A percentile compares a stretch with the other conserved stretches of the same genome.
phyloP scores from a whole-genome alignment of 2,113 vertebrate species.

The Cranoglanis bouderius region DNA sequence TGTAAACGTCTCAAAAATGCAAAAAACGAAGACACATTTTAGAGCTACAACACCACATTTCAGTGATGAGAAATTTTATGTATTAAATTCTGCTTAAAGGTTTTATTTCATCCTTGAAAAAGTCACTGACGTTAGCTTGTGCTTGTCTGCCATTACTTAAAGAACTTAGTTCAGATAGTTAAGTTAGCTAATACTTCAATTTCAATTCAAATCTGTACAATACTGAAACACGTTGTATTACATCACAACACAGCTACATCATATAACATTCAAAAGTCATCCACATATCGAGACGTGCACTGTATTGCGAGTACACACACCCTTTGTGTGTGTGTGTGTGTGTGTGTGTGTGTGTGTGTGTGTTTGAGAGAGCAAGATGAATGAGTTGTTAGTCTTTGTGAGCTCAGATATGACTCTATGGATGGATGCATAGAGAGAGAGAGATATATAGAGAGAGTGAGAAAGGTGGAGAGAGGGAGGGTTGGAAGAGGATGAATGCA shows the following conservation, averaged over 20 bases:
- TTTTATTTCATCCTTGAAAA: not conserved
- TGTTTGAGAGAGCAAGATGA: conserved; percentile 14
- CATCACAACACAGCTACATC: not conserved
- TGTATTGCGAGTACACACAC: not conserved
- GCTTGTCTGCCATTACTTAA: not conserved
- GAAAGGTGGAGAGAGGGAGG: conserved; percentile 34
- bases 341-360: conserved; percentile 37
- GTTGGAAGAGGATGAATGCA: conserved; percentile 58
- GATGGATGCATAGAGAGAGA: conserved; percentile 12
- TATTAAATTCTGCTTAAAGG: not conserved
- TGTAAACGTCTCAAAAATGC: not conserved
- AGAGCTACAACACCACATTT: not conserved
- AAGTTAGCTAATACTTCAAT: not conserved
- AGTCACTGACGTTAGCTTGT: not conserved
- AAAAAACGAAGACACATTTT: not conserved
- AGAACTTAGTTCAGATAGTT: not conserved
- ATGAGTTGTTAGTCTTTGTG: conserved; percentile 32
- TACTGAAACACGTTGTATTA: not conserved
- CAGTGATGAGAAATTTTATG: not conserved
- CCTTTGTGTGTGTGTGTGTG: conserved; percentile 24
- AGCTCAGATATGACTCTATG: not conserved
- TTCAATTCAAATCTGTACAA: not conserved
- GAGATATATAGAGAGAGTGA: conserved; percentile 42
- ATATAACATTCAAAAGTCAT: not conserved
- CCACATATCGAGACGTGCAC: not conserved